Evolutionary conservation across 2,888 invertebrate species (phyloP), one percentile per base, ranked within the genome.

Genomic region (Coelopa pilipes): DNA sequence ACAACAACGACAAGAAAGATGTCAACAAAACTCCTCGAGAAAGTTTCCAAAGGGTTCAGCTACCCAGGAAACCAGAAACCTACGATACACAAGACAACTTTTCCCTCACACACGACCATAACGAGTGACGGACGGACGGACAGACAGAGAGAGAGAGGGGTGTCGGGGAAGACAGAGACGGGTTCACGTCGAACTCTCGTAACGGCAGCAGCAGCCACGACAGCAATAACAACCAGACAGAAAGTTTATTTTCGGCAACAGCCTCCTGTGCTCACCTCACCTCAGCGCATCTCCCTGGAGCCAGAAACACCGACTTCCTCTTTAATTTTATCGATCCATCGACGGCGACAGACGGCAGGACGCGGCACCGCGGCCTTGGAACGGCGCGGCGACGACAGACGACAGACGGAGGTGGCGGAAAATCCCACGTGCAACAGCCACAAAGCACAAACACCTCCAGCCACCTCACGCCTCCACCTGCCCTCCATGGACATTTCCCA

Each of bases 271-370:
- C 34, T 34, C n/a, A n/a, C 7, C 34, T 34, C 34, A 34, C 7
- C 7, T 34, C 34, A 34, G 2, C 34, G 2, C 34, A 34, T 34
- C 7, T 34, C 34, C 7, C 34, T 34, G 34, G 34, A 34, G 34
- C 7, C 34, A 34, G 34, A 7, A 46, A 15, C n/a, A 63, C 1
- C n/a, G 34, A 46, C 73, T 77, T 76, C 77, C 78, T 74, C 77
- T 79, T 81, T 78, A 79, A 80, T 76, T 76, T 77, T 80, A 81
- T 81, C 80, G 81, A 80, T 81, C 76, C 46, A 62, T 34, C 46
- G 53, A 53, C 3, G n/a, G 5, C 3, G 53, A 53, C 53, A 53
- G 53, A 53, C 53, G n/a, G 53, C 13, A 13, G n/a, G 45, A 49
- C 62, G 21, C 45, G 57, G n/a, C 50, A 63, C 72, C 75, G 71